Percentiles rank a stretch among this genome's conserved stretches.
phyloP scores from a whole-genome alignment of 1,140 invertebrate genomes.

The Ectropis grisescens region DNA sequence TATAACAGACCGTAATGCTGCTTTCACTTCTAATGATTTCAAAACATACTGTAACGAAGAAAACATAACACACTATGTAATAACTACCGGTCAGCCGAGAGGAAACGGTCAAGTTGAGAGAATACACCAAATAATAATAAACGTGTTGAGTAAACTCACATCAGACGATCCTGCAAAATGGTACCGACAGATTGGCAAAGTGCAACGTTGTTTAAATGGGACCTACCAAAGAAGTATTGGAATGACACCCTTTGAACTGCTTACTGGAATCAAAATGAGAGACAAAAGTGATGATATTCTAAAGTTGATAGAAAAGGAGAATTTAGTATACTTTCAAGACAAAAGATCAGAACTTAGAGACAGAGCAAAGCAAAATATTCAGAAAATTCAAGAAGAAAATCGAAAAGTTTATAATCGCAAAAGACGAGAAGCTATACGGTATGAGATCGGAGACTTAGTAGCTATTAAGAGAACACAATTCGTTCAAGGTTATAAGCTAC shows the following conservation, averaged over 20 bases:
- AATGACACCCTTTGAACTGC: conserved; percentile 21
- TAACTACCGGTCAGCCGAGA: conserved; percentile 27
- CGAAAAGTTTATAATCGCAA: conserved; percentile 24
- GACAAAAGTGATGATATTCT: conserved; percentile 18
- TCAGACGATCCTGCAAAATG: conserved; percentile 25
- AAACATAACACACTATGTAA: conserved; percentile 29
- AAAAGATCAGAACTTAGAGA: conserved; percentile 11
- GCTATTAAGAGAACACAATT: conserved; percentile 46
- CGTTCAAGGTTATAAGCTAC: conserved; percentile 30
- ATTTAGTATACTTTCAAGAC: conserved; percentile 13
- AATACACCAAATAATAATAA: conserved; percentile 24
- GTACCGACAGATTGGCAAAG: conserved; percentile 25
- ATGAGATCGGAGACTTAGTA: conserved; percentile 33
- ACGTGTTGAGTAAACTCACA: conserved; percentile 27
- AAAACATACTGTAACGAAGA: conserved; percentile 29
- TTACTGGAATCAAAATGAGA: conserved; percentile 34
- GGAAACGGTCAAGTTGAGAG: conserved; percentile 41
- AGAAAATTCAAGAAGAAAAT: conserved; percentile 41
- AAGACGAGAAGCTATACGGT: conserved; percentile 17
- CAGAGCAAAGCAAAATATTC: conserved; percentile 23
- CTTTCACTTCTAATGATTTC: conserved; percentile 40
- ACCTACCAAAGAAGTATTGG: conserved; percentile 20
- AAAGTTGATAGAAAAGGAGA: no score
- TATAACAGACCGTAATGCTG: conserved; percentile 34
- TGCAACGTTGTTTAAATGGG: conserved; percentile 31